A percentile compares a stretch with the other conserved stretches of the same genome.
phyloP scores from a whole-genome alignment of 64 coral and sea anemone species.

The Montipora sp. region DNA sequence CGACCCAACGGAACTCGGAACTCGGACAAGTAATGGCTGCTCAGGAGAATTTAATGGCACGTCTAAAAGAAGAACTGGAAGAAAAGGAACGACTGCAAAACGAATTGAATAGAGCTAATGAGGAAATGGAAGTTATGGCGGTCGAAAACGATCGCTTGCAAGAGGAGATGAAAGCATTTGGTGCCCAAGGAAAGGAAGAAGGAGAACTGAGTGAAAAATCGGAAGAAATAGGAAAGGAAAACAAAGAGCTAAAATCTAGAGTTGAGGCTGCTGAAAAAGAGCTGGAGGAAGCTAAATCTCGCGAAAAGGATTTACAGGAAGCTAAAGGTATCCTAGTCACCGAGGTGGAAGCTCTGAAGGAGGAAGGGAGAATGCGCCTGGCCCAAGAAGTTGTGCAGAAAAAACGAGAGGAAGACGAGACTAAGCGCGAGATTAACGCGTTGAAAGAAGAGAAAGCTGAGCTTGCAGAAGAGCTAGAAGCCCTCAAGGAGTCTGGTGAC shows the following conservation, averaged over 20 bases:
- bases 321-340: background rate
- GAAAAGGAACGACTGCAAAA: slow-evolving; percentile 77
- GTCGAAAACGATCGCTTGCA: slow-evolving; percentile 77
- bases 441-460: slow-evolving; percentile 46
- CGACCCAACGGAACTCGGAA: slow-evolving; percentile 73
- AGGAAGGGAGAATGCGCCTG: slow-evolving; percentile 41
- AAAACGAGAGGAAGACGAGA: slow-evolving; percentile 47
- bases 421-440: slow-evolving; percentile 9
- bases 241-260: slow-evolving; percentile 53
- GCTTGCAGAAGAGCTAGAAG: slow-evolving; percentile 42
- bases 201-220: slow-evolving; percentile 13
- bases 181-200: background rate
- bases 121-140: slow-evolving; percentile 79
- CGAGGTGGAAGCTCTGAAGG: slow-evolving; percentile 39
- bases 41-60: slow-evolving; percentile 70
- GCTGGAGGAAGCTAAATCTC: slow-evolving; percentile 29
- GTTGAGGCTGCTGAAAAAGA: slow-evolving; percentile 24
- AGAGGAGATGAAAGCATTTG: slow-evolving; percentile 24
- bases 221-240: slow-evolving; percentile 66
- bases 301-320: background rate
- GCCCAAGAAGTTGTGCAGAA: slow-evolving; percentile 50
- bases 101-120: slow-evolving; percentile 77
- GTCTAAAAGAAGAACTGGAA: slow-evolving; percentile 82
- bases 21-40: slow-evolving; percentile 84
- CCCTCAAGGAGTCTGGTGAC: slow-evolving; percentile 29